Evolutionary conservation across 2,113 vertebrate genomes (phyloP), one percentile per base, ranked within the genome.

Genomic region (Trogon surrucura): DNA sequence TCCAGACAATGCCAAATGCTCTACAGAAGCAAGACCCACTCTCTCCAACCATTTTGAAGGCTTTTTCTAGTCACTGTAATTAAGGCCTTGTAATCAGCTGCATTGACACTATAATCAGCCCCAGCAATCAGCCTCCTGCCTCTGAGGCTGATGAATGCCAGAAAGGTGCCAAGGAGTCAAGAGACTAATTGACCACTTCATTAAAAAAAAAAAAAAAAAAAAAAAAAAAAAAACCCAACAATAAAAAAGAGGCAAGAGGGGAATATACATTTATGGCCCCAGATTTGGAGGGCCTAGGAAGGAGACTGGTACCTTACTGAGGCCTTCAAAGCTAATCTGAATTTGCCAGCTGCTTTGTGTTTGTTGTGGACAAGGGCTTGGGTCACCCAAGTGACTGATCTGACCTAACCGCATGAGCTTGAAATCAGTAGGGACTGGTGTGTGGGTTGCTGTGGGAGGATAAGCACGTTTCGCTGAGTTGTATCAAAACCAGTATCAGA

Each of bases 91-190:
- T 51, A 79, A 91, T 95, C 93, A 93, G 51, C 58, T 56, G 51
- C 50, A 62, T 56, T 2, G 1, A 80, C 27, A 36, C 22, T 0
- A 65, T 85, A 97, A 93, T 94, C 95, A 97, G 85, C 47, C 77
- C 58, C 92, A 88, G 92, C 88, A 96, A 96, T 97, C 97, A 96
- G 80, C 92, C 94, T 91, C 93, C 91, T 73, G 74, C 90, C 62
- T 96, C 91, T 91, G 80, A 69, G 0, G 2, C 58, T 82, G 90
- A 58, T 93, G 90, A 91, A 80, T 3, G 8, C 29, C 2, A 12
- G 71, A 88, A 83, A 96, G 47, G 75, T 77, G 56, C 56, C 79
- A 87, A 4, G 0, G 65, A 91, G 54, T 51, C 86, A 65, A 87
- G 73, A 92, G 61, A 75, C 41, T 85, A 88, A 93, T 74, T 74